These are phyloP conservation scores for Xiphophorus birchmanni DNA, from an alignment of 2,797 vertebrate species.

Conservation along the genomic window DNA sequence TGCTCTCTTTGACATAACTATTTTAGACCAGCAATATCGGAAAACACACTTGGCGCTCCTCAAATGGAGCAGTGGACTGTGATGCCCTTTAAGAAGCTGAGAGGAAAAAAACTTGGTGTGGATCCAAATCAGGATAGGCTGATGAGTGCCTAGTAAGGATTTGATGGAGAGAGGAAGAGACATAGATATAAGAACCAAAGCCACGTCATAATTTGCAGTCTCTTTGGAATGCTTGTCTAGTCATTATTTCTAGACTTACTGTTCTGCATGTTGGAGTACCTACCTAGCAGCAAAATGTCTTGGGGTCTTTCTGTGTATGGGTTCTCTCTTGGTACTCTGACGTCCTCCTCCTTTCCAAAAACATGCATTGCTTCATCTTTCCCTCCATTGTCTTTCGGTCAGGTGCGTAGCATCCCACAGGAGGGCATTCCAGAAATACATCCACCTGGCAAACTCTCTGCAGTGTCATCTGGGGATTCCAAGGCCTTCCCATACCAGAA, in stretches of 20 bases:
- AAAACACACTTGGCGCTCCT: conserved; percentile 44
- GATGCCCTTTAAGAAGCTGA: conserved; percentile 59
- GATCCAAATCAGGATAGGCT: conserved; percentile 46
- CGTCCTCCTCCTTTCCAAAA: neutral
- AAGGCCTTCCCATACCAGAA: neutral
- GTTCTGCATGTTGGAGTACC: neutral
- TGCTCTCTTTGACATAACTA: conserved; percentile 51
- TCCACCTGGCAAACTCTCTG: neutral
- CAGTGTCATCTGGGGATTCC: neutral
- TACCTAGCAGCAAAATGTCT: neutral
- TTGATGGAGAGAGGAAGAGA: conserved; percentile 24
- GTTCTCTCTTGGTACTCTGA: neutral
- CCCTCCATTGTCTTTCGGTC: neutral
- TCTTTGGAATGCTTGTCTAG: too few species aligned
- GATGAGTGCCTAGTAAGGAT: conserved; percentile 41
- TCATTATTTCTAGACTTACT: neutral
- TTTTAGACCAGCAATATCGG: conserved; percentile 59
- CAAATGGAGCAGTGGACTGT: conserved; percentile 57
- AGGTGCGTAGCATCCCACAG: neutral
- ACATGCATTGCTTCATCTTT: neutral
- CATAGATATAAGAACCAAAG: conserved; percentile 2
- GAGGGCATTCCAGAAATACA: neutral
- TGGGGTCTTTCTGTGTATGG: neutral
- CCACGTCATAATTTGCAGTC: neutral
- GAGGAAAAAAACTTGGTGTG: conserved; percentile 37